Percentiles rank a stretch among this genome's conserved stretches.
Conservation (phyloP, 2,113 vertebrate species). For the Ceuthmochares aereus region DNA sequence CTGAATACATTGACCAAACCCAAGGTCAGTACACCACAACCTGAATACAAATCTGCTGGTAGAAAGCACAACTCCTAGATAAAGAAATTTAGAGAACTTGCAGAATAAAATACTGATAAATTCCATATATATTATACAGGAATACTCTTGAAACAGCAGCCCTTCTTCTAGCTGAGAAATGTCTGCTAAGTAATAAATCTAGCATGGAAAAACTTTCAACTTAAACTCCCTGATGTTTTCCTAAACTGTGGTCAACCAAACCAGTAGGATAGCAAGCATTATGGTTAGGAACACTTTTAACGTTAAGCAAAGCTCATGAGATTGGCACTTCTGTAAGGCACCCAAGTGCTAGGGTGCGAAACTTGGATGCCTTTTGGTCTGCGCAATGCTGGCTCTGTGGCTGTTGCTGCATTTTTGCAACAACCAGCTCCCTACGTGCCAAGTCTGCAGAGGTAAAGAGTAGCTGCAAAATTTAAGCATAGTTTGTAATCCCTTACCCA, state of each 20-base stretch:
- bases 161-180: neutral
- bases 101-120: neutral
- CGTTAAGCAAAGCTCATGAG: neutral
- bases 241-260: neutral
- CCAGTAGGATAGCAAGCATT: rapidly evolving
- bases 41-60: neutral
- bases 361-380: neutral
- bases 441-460: neutral
- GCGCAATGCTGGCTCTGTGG: neutral
- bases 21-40: neutral
- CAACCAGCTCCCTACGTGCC: neutral
- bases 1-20: neutral
- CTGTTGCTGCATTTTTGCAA: neutral
- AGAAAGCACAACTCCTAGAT: neutral
- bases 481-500: neutral
- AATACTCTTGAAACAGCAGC: neutral
- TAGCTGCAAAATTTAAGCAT: neutral
- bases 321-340: neutral
- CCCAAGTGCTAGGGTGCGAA: neutral
- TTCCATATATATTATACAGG: neutral
- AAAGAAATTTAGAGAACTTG: neutral
- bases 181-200: neutral
- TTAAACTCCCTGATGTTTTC: neutral
- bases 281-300: neutral
- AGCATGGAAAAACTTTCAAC: neutral